Percentiles rank a stretch among this genome's conserved stretches.
Evolutionary conservation across 2,113 vertebrate genomes (phyloP).

Genomic region (Chaetodon auriga): DNA sequence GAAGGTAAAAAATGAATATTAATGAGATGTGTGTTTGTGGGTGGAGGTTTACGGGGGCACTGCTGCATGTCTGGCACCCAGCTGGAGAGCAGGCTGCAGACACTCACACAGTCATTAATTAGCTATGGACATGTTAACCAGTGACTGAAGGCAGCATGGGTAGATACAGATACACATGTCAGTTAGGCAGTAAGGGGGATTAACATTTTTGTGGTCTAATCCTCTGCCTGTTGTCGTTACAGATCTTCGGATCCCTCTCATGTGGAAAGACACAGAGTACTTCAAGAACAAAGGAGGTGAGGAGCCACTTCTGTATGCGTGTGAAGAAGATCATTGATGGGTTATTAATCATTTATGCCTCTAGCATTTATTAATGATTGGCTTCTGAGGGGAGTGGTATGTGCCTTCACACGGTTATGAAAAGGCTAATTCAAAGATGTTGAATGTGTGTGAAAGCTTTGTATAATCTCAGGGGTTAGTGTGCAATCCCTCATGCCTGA

Average conservation of each 20-base stretch:
- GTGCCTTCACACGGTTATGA: neutral
- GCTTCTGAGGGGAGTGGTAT: neutral
- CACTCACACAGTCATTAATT: constrained; percentile 34
- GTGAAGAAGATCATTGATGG: constrained; percentile 29
- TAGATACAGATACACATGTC: neutral
- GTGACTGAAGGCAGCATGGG: constrained; percentile 11
- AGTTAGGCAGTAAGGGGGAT: constrained; percentile 37
- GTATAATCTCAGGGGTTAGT: neutral
- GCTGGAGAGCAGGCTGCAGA: constrained; percentile 27
- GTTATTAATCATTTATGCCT: constrained; percentile 52
- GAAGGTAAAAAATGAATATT: constrained; percentile 19
- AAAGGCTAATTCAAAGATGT: constrained; percentile 2
- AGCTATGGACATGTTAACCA: constrained; percentile 5
- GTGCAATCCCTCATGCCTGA: constrained; percentile 4
- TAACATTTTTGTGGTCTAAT: constrained; percentile 64
- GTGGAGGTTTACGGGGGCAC: neutral
- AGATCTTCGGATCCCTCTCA: constrained; percentile 96
- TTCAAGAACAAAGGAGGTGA: constrained; percentile 98
- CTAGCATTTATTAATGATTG: constrained; percentile 43
- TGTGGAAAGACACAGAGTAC: constrained; percentile 98
- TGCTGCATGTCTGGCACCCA: constrained; percentile 33
- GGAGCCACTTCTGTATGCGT: constrained; percentile 37
- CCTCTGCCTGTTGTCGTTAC: constrained; percentile 57
- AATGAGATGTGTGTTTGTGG: constrained; percentile 32
- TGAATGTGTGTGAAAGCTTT: constrained; percentile 12